Percentiles rank a stretch among this genome's conserved stretches.
Evolutionary conservation across 2,797 vertebrate genomes (phyloP).

Genomic region (Sciurus vulgaris): DNA sequence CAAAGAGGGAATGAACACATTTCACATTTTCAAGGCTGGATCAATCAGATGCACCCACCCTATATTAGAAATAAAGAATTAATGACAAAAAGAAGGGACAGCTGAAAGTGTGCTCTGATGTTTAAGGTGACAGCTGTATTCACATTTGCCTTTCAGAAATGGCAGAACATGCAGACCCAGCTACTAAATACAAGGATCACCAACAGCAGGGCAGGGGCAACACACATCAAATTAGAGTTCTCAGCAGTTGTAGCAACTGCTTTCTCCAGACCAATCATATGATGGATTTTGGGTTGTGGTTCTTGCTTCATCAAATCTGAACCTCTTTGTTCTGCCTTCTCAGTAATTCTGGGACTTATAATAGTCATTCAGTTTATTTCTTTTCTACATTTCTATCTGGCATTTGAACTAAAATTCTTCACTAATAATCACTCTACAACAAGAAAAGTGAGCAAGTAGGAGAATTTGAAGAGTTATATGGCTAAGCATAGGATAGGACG

Average conservation of each 20-base stretch:
- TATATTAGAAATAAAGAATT: neutral
- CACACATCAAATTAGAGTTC: neutral
- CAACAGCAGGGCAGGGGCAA: neutral
- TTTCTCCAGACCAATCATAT: neutral
- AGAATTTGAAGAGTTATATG: neutral
- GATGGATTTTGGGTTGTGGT: neutral
- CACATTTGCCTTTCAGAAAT: neutral
- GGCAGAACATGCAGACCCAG: neutral
- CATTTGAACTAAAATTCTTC: conserved; percentile 31
- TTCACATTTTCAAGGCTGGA: neutral
- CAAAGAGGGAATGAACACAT: neutral
- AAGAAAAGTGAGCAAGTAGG: neutral
- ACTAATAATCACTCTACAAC: neutral
- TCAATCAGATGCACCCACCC: neutral
- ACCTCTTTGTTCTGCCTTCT: neutral
- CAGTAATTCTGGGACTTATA: neutral
- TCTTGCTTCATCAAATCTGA: neutral
- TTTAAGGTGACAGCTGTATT: fast-evolving
- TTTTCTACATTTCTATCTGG: neutral
- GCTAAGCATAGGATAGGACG: neutral
- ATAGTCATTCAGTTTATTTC: neutral
- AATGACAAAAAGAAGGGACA: neutral
- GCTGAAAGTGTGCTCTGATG: neutral
- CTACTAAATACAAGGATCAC: neutral
- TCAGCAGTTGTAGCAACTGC: neutral